Base-by-base conservation (phyloP, 2,888 invertebrate species). In the Nebria brevicollis region DNA sequence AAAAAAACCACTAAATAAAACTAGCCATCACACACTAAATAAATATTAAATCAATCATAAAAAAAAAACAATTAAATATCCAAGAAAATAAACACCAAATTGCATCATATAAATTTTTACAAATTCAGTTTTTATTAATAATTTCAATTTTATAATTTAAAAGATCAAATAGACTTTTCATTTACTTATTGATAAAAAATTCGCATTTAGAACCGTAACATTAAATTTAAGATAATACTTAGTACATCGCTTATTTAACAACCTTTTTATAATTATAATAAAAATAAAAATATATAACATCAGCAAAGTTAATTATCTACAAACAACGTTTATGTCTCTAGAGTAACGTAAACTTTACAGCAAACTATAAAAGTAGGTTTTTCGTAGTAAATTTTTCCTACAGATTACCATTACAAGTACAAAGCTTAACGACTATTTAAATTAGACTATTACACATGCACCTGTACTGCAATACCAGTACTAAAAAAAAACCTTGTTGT, bases 401-500 rank as follows among this genome's bases (percentile, higher is more conserved):
- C 73, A 78, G 78, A 78, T 78, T 78, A 78, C 72, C 34, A 54
- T 54, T 77, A 72, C 77, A 73, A 77, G 72, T 64, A 77, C 72
- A 42, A 68, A 65, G 66, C 78, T 70, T 70, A 70, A 70, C 66
- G 54, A 34, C 64, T 78, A 78, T 78, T 78, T 66, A 78, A 78
- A 78, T 78, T 78, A 78, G 73, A 20, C 15, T 54, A 73, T 78
- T 78, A 78, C 72, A 77, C 77, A 77, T 77, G 77, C 77, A 77
- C 77, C 77, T 77, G 77, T 77, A 6, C 8, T 54, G 8, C 54
- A 54, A 54, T 54, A 54, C 11, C 7, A 34, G 34, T 2, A 54
- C 54, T 3, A 54, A 54, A 54, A 54, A 11, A 54, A 1, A 54
- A 54, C 54, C 54, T 13, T 54, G 54, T 54, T 54, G 54, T 8